phyloP scores from a whole-genome alignment of 2,888 invertebrate species.

The Theretra japonica region DNA sequence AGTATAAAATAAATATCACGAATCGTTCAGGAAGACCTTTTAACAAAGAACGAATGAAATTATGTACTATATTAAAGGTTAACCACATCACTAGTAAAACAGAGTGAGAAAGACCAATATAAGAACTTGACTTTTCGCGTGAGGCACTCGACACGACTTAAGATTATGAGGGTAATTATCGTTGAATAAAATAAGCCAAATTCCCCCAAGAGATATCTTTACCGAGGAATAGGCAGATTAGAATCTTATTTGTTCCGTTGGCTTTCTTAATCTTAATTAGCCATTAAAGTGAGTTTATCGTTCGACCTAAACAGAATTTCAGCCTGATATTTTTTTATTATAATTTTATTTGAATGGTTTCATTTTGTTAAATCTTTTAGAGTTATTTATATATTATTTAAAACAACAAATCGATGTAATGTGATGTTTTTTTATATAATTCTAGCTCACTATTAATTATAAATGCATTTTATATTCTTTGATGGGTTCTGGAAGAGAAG shows the following conservation, averaged over 20 bases:
- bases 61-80: too few relatives aligned
- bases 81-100: not conserved
- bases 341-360: not conserved
- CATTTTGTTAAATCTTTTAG: not conserved
- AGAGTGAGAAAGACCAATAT: not conserved
- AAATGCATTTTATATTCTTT: too few relatives aligned
- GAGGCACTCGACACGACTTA: not conserved
- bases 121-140: not conserved
- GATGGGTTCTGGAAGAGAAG: too few relatives aligned
- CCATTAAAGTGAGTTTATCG: constrained; percentile 30
- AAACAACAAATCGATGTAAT: too few relatives aligned
- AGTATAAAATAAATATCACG: too few relatives aligned
- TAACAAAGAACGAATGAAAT: too few relatives aligned
- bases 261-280: constrained; percentile 65
- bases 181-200: constrained; percentile 29
- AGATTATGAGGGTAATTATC: constrained; percentile 28
- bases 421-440: too few relatives aligned
- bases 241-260: constrained; percentile 63
- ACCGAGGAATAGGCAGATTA: constrained; percentile 55
- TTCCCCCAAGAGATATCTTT: constrained; percentile 33
- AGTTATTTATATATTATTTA: too few relatives aligned
- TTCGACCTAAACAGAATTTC: constrained; percentile 25
- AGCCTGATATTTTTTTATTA: not conserved
- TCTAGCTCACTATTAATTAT: too few relatives aligned
- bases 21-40: too few relatives aligned